Evolutionary conservation across 2,113 vertebrate genomes (phyloP), one percentile per base, ranked within the genome.

Genomic region (Osmerus eperlanus): DNA sequence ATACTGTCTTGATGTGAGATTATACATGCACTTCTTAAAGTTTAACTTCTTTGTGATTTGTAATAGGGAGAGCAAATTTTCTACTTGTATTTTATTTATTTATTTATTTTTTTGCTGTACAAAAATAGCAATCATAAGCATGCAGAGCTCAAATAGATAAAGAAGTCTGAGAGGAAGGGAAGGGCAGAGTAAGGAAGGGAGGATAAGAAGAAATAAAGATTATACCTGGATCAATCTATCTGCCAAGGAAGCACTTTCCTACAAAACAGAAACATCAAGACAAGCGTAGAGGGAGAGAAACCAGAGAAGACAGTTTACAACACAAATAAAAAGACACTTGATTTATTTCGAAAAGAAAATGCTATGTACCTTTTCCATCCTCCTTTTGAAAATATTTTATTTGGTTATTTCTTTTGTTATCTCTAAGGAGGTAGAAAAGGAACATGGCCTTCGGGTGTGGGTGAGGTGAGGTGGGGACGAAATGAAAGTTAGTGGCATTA

Each of bases 151-250:
- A 41, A 63, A 64, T 47, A 13, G 14, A 60, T 36, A 73, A 7
- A 62, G 47, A 41, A 76, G 65, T 73, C 36, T 64, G 29, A 54
- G 21, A 36, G 18, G 70, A 53, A 56, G 41, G 58, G 53, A 66
- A 71, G 77, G 41, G 80, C 55, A 78, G 78, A 65, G 59, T 55
- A 73, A 66, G 54, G 51, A 36, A 67, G 23, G 76, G 59, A 55
- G 56, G 21, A 64, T 81, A 76, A 74, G 81, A 80, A 80, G 89
- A 86, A 81, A 81, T 81, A 58, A 89, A 89, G 91, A 88, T 77
- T 94, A 96, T 99, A 99, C 97, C 97, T 99, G 97, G 92, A 99
- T 98, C 97, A 99, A 98, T 97, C 97, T 99, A 99, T 99, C 97
- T 97, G 97, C 97, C 97, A 99, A 94, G 94, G 97, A 98, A 96